Percentiles rank a stretch among this genome's conserved stretches.
phyloP scores from a whole-genome alignment of 2,797 vertebrate genomes.

The Aldrovandia affinis region DNA sequence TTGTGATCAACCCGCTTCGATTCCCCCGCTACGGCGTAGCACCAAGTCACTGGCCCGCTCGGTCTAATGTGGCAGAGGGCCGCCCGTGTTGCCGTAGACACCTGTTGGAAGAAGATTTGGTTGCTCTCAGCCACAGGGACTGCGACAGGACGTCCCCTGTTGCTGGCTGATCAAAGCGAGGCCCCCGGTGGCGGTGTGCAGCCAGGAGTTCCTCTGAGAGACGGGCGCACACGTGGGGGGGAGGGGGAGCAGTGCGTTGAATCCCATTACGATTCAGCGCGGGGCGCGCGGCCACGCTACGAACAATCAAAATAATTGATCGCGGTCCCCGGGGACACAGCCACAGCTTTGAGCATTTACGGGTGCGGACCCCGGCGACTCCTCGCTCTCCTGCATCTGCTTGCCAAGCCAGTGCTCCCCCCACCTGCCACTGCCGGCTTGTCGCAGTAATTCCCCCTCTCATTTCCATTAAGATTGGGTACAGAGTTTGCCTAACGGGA shows the following conservation, averaged over 20 bases:
- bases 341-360: not conserved
- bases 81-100: not conserved
- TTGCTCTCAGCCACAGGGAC: too few species aligned
- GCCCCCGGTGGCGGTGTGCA: not conserved
- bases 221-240: slow-evolving; percentile 43
- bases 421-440: not conserved
- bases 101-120: not conserved
- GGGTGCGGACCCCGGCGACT: slow-evolving; percentile 20
- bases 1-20: not conserved
- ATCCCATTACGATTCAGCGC: slow-evolving; percentile 53
- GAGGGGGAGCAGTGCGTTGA: not conserved
- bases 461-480: slow-evolving; percentile 38
- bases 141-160: not conserved
- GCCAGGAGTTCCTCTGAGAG: slow-evolving; percentile 57
- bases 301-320: slow-evolving; percentile 64
- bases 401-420: not conserved
- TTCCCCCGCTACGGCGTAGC: not conserved
- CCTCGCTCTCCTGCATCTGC: not conserved
- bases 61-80: not conserved
- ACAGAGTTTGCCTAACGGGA: slow-evolving; percentile 23
- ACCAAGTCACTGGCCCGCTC: not conserved
- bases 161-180: not conserved
- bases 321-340: slow-evolving; percentile 35
- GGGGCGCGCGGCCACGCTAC: slow-evolving; percentile 14
- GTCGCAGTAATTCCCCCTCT: slow-evolving; percentile 44